Percentiles rank a stretch among this genome's conserved stretches.
These are phyloP conservation scores for Cochlearius cochlearius DNA, from an alignment of 2,113 vertebrate species.

Conservation along the genomic window DNA sequence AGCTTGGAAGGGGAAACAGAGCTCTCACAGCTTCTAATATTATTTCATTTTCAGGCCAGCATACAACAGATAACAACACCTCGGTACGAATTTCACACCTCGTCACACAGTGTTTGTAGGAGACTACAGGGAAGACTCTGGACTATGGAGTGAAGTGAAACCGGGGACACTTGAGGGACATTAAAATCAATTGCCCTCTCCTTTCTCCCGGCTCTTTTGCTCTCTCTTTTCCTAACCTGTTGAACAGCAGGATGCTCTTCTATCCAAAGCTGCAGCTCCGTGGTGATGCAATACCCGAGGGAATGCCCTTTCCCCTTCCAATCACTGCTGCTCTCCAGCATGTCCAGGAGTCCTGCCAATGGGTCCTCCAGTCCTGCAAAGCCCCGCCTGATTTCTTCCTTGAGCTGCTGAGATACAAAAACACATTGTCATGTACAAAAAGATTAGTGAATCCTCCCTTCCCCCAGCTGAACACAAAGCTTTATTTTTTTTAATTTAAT, in stretches of 20 bases:
- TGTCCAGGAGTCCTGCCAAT: slow-evolving; percentile 37
- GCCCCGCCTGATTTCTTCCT: slow-evolving; percentile 53
- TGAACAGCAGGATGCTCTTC: slow-evolving; percentile 17
- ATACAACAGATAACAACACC: not conserved
- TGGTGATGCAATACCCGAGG: slow-evolving; percentile 35
- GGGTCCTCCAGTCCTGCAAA: slow-evolving; percentile 56
- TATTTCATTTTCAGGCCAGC: not conserved
- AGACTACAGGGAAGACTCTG: not conserved
- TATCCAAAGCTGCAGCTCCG: slow-evolving; percentile 55
- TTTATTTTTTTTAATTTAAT: slow-evolving; percentile 58
- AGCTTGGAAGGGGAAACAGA: not conserved
- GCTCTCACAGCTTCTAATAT: not conserved
- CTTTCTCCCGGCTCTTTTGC: not conserved
- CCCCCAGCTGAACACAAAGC: slow-evolving; percentile 16
- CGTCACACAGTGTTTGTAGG: not conserved
- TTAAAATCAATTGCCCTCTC: not conserved
- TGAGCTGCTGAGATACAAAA: slow-evolving; percentile 67
- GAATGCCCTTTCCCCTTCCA: slow-evolving; percentile 14
- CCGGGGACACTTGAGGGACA: not conserved
- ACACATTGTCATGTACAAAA: slow-evolving; percentile 34
- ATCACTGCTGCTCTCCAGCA: slow-evolving; percentile 35
- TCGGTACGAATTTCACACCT: not conserved
- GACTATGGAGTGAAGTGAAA: not conserved
- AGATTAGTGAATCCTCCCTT: slow-evolving; percentile 37
- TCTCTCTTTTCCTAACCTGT: slow-evolving; percentile 58